Evolutionary conservation across 2,888 invertebrate genomes (phyloP), one percentile per base, ranked within the genome.

Genomic region (Idaea aversata): DNA sequence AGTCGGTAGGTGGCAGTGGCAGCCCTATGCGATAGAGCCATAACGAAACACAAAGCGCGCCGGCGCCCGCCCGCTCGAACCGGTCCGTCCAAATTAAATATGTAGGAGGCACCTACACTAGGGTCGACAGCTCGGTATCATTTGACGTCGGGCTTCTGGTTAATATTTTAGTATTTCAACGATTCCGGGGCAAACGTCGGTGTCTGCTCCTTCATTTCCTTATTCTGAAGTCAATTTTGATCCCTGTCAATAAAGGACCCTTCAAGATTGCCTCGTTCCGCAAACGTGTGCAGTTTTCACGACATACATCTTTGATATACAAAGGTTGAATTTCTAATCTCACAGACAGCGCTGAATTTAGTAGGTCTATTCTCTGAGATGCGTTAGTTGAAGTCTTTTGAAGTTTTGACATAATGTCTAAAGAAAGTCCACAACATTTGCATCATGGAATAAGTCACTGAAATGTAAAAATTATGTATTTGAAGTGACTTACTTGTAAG

Each of bases 11-110:
- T 70, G 68, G 70, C 70, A 70, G 69, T 78, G 77, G 75, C 77
- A 47, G 47, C 47, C 47, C 47, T 47, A 73, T 74, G 75, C 79
- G 87, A 91, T 91, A 90, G 88, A 91, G 92, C 88, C 91, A 88
- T 92, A 92, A 91, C 89, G 86, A 86, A 88, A 87, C 87, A 88
- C 88, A 89, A 90, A 90, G 90, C 89, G 87, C 76, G 80, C 86
- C 85, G 87, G 80, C 82, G 84, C 88, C 86, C 85, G 25, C 25
- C 25, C 86, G 87, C 89, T 87, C 87, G 89, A 91, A 90, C 91
- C 91, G 90, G 91, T 91, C 90, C 87, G 84, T 87, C 87, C 88
- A 89, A 91, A 93, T 93, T 92, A 93, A 92, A 92, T 93, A 93
- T 93, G 92, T 91, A 92, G 88, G 90, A 92, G 92, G 87, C 89